Evolutionary conservation across 2,797 vertebrate species (phyloP).

Genomic region (Jordanella pulchra): DNA sequence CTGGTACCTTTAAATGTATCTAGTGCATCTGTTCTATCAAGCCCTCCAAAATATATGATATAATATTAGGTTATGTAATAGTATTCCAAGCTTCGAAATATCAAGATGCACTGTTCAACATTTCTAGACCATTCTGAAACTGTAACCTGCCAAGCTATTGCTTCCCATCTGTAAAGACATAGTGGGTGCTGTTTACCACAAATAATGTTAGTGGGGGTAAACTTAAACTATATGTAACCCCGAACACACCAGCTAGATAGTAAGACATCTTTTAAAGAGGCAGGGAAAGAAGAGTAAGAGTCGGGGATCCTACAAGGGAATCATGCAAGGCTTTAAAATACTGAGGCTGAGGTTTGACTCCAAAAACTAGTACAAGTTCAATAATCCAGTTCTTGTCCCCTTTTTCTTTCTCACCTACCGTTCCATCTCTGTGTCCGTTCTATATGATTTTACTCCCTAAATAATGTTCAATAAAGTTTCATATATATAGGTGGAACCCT

Average conservation of each 20-base stretch:
- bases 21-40: background rate
- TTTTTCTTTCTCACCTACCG: background rate
- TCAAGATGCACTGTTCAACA: background rate
- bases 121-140: background rate
- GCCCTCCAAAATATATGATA: background rate
- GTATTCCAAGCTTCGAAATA: background rate
- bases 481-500: no score
- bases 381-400: no score
- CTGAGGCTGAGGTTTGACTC: background rate
- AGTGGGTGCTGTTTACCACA: no score
- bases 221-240: background rate
- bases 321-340: background rate
- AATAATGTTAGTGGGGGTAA: background rate
- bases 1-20: background rate
- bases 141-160: background rate
- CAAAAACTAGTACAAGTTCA: no score
- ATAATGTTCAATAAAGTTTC: no score
- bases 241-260: background rate
- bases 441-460: no score
- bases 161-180: background rate
- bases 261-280: background rate
- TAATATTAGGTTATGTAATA: background rate
- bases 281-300: background rate
- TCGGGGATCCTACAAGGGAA: background rate
- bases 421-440: no score